These are phyloP conservation scores for Cariama cristata DNA, from an alignment of 2,113 vertebrate genomes.

Conservation along the genomic window DNA sequence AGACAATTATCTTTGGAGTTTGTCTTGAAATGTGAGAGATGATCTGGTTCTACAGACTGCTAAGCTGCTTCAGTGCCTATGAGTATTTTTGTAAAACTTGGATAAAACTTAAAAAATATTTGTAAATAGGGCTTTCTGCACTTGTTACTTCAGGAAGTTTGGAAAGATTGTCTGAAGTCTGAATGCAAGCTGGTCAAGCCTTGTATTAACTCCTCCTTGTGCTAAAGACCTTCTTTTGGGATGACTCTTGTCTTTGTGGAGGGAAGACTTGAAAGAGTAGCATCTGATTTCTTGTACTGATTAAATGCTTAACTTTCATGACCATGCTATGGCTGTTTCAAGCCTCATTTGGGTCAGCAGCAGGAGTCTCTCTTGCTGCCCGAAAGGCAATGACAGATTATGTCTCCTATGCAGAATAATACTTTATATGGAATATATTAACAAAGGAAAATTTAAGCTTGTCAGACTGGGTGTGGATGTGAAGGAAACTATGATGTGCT, in stretches of 20 bases:
- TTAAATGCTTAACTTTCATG: constrained; percentile 7
- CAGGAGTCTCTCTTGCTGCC: not conserved
- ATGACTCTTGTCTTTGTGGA: not conserved
- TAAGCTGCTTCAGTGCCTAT: not conserved
- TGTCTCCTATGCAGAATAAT: not conserved
- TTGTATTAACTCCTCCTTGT: not conserved
- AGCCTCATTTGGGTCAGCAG: constrained; percentile 27
- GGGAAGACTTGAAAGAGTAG: not conserved
- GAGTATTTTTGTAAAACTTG: not conserved
- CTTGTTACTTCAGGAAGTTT: not conserved
- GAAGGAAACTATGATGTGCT: not conserved
- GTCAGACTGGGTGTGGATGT: not conserved
- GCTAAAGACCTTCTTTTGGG: not conserved
- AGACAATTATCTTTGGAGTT: not conserved
- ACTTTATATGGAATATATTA: not conserved
- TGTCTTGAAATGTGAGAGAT: not conserved
- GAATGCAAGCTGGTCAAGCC: not conserved
- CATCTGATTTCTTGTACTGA: not conserved
- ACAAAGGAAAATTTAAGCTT: not conserved
- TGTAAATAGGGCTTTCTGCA: not conserved
- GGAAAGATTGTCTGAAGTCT: not conserved
- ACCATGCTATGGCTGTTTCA: not conserved
- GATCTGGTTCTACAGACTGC: not conserved
- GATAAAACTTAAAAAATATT: not conserved
- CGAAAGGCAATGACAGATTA: not conserved